Conservation (phyloP, 2,113 vertebrate species). For the Rhinogobius similis region DNA sequence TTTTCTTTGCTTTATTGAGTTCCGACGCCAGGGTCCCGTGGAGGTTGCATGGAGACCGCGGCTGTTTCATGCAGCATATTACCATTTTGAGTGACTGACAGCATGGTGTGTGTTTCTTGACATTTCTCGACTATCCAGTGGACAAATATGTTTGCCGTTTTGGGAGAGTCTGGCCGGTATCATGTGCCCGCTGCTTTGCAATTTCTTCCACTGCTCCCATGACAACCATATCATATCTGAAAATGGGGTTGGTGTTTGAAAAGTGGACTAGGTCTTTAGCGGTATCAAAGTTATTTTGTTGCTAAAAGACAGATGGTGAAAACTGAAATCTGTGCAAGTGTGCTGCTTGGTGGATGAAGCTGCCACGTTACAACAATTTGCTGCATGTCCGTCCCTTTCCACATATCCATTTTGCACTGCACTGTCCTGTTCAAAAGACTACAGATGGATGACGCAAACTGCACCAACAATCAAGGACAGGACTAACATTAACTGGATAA, state of each 20-base stretch:
- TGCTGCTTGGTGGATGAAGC: too few species aligned
- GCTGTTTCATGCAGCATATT: constrained; percentile 37
- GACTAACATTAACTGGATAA: too few species aligned
- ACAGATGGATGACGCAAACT: too few species aligned
- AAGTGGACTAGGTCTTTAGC: constrained; percentile 10
- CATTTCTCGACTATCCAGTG: constrained; percentile 47
- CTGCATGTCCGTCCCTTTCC: too few species aligned
- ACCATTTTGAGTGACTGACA: constrained; percentile 57
- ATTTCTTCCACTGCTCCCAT: constrained; percentile 33
- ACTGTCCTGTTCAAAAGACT: too few species aligned
- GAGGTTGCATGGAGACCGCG: constrained; percentile 27
- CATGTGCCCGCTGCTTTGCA: constrained; percentile 40
- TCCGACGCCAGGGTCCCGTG: constrained; percentile 38
- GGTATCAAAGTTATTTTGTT: too few species aligned
- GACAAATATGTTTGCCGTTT: constrained; percentile 18
- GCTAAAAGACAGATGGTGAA: neutral
- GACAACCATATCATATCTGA: constrained; percentile 16
- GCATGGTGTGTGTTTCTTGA: constrained; percentile 50
- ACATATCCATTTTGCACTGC: too few species aligned
- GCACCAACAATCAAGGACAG: too few species aligned
- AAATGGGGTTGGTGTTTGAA: constrained; percentile 38
- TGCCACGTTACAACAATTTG: too few species aligned
- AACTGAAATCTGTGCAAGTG: too few species aligned
- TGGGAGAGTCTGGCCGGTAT: constrained; percentile 28
- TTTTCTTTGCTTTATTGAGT: constrained; percentile 43